phyloP scores from a whole-genome alignment of 2,888 invertebrate species.

The Stenotaenia linearis region DNA sequence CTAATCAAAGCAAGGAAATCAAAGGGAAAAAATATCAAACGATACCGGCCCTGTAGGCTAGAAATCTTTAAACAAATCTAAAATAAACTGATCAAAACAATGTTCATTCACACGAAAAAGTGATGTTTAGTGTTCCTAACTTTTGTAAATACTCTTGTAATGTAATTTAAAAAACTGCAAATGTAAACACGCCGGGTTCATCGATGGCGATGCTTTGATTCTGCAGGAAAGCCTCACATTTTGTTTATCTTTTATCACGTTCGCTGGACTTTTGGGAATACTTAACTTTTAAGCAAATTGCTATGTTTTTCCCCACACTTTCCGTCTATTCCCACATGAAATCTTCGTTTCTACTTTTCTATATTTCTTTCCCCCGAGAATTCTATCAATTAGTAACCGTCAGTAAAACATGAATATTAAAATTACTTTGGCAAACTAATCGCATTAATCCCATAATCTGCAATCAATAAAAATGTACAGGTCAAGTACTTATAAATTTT shows the following conservation, averaged over 20 bases:
- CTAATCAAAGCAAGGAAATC: constrained; percentile 1
- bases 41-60: neutral
- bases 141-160: too few species aligned
- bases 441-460: too few species aligned
- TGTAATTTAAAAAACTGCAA: neutral
- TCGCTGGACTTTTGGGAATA: neutral
- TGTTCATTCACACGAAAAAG: neutral
- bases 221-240: neutral
- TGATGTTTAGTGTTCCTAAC: neutral
- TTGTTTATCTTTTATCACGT: constrained; percentile 15
- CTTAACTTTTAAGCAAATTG: neutral
- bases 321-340: neutral
- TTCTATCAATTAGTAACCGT: neutral
- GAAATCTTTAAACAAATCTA: neutral
- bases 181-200: neutral
- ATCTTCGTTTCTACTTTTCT: neutral
- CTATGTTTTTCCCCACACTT: neutral
- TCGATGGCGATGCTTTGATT: neutral
- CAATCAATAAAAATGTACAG: too few species aligned
- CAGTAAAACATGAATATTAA: neutral
- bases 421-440: too few species aligned
- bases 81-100: neutral
- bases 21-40: neutral
- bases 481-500: too few species aligned
- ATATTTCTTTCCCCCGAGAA: neutral